Evolutionary conservation across 1,140 invertebrate genomes (phyloP), one percentile per base, ranked within the genome.

Genomic region (Drosophila bocqueti): DNA sequence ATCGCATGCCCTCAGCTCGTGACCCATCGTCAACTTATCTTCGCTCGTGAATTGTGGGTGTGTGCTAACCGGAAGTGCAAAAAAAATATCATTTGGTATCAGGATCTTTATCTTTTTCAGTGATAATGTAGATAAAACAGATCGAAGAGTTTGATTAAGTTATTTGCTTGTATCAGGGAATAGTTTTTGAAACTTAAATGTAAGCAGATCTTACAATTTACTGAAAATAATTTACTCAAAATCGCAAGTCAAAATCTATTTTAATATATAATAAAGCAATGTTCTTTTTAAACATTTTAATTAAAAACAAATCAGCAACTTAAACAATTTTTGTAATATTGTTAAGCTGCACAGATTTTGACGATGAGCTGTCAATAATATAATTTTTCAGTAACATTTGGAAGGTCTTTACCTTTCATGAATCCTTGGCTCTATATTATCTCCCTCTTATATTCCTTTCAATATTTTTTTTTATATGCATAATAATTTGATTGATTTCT

Each of bases 1-100:
- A 46, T 45, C 40, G 65, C 76, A 79, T 71, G 76, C 75, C 59
- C 58, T 47, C 31, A 36, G 40, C 61, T 57, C 73, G 72, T 76
- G 71, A 31, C 18, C 26, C 50, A 47, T 34, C 34, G 24, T 18
- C 24, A 40, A 63, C 55, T 69, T 68, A 45, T 68, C 24, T 67
- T 18, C 4, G 34, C 24, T 38, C 11, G 18, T 11, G 18, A 45
- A 31, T 38, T 31, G 21, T 71, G 24, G 21, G 31, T 40, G 45
- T 75, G 29, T 38, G 43, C n/a, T 7, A 21, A 24, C 42, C 72
- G 63, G 73, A 77, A 76, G 72, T 77, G 21, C 11, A 9, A 40
- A n/a, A 40, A n/a, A 26, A 38, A 13, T 72, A 59, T 59, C 18
- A 15, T 2, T 5, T 13, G 16, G 13, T 68, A 67, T 66, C 16